Percentiles rank a stretch among this genome's conserved stretches.
Evolutionary conservation across 2,888 invertebrate species (phyloP).

Genomic region (Eudasyphora cyanicolor): DNA sequence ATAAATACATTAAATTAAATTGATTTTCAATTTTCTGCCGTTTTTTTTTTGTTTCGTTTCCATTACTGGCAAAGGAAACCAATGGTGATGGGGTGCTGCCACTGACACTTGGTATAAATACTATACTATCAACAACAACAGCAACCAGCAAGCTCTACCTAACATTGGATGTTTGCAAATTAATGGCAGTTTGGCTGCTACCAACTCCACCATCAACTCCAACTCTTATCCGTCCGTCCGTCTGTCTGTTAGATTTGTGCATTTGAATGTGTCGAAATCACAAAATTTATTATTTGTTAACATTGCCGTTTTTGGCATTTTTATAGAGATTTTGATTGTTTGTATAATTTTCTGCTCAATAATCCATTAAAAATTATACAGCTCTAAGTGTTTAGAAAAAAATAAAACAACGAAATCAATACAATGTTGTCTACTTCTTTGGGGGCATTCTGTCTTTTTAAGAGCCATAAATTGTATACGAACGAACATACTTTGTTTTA

Average conservation of each 20-base stretch:
- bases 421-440: slow-evolving; percentile 9
- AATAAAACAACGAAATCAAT: slow-evolving; percentile 2
- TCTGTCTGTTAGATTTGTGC: background rate
- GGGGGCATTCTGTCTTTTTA: slow-evolving; percentile 4
- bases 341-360: slow-evolving; percentile 57
- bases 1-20: slow-evolving; percentile 78
- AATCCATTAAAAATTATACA: slow-evolving; percentile 69
- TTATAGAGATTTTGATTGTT: slow-evolving; percentile 45
- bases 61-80: slow-evolving; percentile 21
- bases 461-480: slow-evolving; percentile 46
- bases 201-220: background rate
- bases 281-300: slow-evolving; percentile 66
- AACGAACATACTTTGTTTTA: slow-evolving; percentile 8
- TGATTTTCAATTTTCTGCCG: slow-evolving; percentile 72
- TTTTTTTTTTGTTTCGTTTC: slow-evolving; percentile 1
- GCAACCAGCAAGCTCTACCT: too few species aligned
- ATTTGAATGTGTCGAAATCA: slow-evolving; percentile 64
- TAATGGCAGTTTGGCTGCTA: slow-evolving; percentile 2
- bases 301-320: slow-evolving; percentile 42
- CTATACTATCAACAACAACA: background rate
- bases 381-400: background rate
- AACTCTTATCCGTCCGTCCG: slow-evolving; percentile 15
- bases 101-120: background rate
- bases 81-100: slow-evolving; percentile 8
- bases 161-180: background rate